phyloP scores from a whole-genome alignment of 2,113 vertebrate species.

The Mesocricetus auratus region DNA sequence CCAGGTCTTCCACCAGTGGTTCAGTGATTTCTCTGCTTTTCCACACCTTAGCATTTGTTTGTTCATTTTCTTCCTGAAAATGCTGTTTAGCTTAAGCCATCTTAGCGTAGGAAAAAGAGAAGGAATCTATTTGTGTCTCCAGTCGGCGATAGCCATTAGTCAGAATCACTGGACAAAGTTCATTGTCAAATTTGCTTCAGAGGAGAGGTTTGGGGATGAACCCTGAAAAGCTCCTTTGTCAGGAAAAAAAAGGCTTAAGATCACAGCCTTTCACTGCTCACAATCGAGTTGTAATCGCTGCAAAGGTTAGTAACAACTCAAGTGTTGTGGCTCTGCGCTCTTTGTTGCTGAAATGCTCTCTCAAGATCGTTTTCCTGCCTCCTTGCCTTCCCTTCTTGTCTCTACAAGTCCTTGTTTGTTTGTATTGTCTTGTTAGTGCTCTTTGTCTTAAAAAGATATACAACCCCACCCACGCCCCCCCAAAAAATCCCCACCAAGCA shows the following conservation, averaged over 20 bases:
- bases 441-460: neutral
- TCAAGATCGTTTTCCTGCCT: neutral
- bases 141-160: neutral
- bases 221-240: conserved; percentile 31
- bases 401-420: conserved; percentile 52
- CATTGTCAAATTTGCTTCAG: conserved; percentile 52
- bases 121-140: conserved; percentile 39
- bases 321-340: neutral
- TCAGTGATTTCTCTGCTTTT: neutral
- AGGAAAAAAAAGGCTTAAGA: conserved; percentile 53
- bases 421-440: neutral
- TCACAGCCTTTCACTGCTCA: conserved; percentile 41
- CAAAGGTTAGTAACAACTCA: conserved; percentile 34
- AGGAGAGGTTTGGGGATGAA: conserved; percentile 47
- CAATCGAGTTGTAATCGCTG: conserved; percentile 64
- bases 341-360: neutral
- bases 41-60: neutral
- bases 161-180: conserved; percentile 36
- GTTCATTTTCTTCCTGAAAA: neutral
- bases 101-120: conserved; percentile 34
- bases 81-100: conserved; percentile 37
- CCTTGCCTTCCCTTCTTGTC: neutral
- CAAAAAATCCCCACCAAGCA: neutral
- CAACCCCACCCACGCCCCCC: neutral
- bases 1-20: neutral